phyloP scores from a whole-genome alignment of 2,113 vertebrate genomes.

The Montifringilla adamsi region DNA sequence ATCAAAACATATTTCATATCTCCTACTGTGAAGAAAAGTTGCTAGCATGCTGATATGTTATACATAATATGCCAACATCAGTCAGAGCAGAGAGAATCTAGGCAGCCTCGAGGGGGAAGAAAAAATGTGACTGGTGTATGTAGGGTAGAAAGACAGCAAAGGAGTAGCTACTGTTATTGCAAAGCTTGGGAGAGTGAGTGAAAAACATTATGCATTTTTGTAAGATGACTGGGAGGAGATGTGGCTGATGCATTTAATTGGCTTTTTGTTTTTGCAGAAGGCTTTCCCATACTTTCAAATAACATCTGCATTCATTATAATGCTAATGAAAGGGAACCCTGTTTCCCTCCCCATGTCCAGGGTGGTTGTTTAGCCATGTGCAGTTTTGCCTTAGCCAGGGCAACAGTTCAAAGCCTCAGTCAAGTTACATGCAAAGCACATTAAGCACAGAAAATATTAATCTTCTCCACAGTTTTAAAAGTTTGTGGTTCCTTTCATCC shows the following conservation, averaged over 20 bases:
- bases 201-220: not conserved
- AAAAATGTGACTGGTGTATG: not conserved
- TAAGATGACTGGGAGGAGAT: not conserved
- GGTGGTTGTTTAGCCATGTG: not conserved
- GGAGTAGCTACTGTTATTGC: not conserved
- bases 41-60: not conserved
- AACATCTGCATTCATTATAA: not conserved
- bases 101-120: not conserved
- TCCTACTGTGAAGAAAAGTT: constrained; percentile 22
- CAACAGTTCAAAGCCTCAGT: not conserved
- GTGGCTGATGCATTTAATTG: not conserved
- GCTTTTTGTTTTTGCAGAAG: not conserved
- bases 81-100: not conserved
- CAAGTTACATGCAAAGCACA: not conserved
- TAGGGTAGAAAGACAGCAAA: not conserved
- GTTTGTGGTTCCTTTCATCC: not conserved
- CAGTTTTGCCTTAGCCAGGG: not conserved
- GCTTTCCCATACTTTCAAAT: not conserved
- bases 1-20: constrained; percentile 2
- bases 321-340: not conserved
- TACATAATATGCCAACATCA: not conserved
- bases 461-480: not conserved
- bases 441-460: not conserved
- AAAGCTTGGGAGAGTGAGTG: not conserved
- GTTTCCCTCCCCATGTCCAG: accelerated